Base-by-base conservation (phyloP, 2,888 invertebrate genomes). In the Lomographa bimaculata region DNA sequence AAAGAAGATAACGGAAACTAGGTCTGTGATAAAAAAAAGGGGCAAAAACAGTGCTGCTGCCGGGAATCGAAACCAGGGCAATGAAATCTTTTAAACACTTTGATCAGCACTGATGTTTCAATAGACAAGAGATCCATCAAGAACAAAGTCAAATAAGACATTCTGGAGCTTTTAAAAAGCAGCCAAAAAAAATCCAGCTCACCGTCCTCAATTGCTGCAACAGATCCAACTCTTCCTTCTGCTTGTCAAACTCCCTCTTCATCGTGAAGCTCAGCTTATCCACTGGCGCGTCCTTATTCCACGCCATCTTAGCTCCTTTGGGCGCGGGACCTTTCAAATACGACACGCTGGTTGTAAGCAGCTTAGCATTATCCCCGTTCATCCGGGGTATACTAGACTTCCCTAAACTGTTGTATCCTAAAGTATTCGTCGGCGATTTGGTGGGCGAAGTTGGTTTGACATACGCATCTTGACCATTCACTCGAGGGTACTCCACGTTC, bases 261-360 rank as follows among this genome's bases (percentile, higher is more conserved):
- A 97, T 96, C 0, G 97, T 97, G 75, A 97, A 97, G 68, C 95
- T 95, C 61, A 96, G 92, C 71, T 95, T 95, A 54, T 95, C 95
- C 0, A 91, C 82, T 20, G 92, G 82, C 50, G 92, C 64, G 58
- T 94, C 94, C 60, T 93, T 93, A 60, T 92, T 94, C 95, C 95
- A 95, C 57, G 92, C 91, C 59, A 94, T 92, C 66, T 91, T 92
- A 40, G 73, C 71, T n/a, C 71, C 75, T 55, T 84, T 86, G 21
- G 89, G 74, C 19, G 80, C 80, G 5, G 83, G 70, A 78, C 91
- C 92, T 73, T 92, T 91, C 49, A 91, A 82, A 73, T 90, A 92
- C 60, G 90, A 90, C 42, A 92, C 90, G 37, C 90, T 85, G 2
- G 91, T 89, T 25, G 92, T 92, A 42, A 92, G 73, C 57, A 91